Percentiles rank a stretch among this genome's conserved stretches.
These are phyloP conservation scores for Pycnonotus jocosus DNA, from an alignment of 2,113 vertebrate genomes.

Conservation along the genomic window DNA sequence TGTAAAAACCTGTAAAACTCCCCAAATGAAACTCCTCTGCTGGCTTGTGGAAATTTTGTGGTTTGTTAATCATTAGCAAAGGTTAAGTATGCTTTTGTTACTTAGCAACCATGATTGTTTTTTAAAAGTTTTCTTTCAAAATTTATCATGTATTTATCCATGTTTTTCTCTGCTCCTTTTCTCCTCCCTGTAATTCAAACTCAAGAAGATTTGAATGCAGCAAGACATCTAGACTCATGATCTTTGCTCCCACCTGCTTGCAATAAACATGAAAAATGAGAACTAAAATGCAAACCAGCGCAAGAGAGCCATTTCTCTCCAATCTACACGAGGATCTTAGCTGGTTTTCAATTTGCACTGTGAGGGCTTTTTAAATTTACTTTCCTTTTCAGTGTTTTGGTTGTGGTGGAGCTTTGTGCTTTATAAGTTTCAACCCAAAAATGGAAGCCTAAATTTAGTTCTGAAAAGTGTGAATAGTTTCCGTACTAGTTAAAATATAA, in stretches of 20 bases:
- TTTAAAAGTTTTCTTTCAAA: constrained; percentile 14
- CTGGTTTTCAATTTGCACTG: neutral
- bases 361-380: neutral
- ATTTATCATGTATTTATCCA: neutral
- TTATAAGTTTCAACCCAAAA: neutral
- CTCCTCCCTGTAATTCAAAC: neutral
- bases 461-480: neutral
- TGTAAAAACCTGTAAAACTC: neutral
- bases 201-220: neutral
- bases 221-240: neutral
- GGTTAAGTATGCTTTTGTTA: constrained; percentile 40
- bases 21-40: neutral
- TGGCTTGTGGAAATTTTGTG: neutral
- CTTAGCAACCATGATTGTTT: constrained; percentile 45
- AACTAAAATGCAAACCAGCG: neutral
- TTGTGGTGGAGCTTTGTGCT: neutral
- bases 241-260: neutral
- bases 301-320: neutral
- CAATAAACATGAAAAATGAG: neutral
- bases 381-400: neutral
- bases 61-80: constrained; percentile 32
- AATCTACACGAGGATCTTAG: neutral
- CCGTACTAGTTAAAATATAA: neutral
- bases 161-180: neutral
- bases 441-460: neutral